These are phyloP conservation scores for Sardinella longiceps DNA, from an alignment of 2,797 vertebrate species.

Conservation along the genomic window DNA sequence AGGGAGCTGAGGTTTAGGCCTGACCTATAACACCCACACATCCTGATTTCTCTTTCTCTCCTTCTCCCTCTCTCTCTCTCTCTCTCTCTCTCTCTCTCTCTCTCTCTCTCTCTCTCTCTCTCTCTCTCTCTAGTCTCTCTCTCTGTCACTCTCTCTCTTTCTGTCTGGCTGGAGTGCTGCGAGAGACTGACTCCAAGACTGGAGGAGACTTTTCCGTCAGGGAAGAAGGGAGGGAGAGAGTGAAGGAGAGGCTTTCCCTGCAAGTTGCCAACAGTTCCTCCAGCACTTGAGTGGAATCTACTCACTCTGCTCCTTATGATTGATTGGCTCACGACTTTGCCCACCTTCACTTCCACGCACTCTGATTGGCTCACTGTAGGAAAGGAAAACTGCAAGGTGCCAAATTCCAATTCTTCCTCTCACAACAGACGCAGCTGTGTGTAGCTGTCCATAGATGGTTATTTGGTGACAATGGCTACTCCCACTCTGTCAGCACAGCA, in stretches of 20 bases:
- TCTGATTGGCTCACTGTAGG: not conserved
- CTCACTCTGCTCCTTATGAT: not conserved
- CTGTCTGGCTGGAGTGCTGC: not conserved
- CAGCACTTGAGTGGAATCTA: not conserved
- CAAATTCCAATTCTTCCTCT: not conserved
- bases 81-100: slow-evolving; percentile 8
- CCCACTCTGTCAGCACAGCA: not conserved
- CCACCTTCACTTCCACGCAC: not conserved
- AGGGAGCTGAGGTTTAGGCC: not conserved
- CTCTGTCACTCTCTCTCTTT: too few relatives aligned
- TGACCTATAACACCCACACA: not conserved
- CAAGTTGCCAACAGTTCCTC: not conserved
- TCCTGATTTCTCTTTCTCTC: not conserved
- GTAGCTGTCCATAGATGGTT: not conserved
- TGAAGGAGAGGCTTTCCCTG: not conserved
- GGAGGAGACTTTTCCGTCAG: not conserved
- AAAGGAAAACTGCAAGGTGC: not conserved
- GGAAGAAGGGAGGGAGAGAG: not conserved
- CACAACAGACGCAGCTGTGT: not conserved
- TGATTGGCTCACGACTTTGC: not conserved
- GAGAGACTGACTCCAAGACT: not conserved
- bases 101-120: not conserved
- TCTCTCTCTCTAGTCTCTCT: not conserved
- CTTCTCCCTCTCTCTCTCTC: not conserved
- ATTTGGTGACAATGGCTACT: not conserved